phyloP scores from a whole-genome alignment of 1,140 invertebrate genomes.

The Antheraea mylitta region DNA sequence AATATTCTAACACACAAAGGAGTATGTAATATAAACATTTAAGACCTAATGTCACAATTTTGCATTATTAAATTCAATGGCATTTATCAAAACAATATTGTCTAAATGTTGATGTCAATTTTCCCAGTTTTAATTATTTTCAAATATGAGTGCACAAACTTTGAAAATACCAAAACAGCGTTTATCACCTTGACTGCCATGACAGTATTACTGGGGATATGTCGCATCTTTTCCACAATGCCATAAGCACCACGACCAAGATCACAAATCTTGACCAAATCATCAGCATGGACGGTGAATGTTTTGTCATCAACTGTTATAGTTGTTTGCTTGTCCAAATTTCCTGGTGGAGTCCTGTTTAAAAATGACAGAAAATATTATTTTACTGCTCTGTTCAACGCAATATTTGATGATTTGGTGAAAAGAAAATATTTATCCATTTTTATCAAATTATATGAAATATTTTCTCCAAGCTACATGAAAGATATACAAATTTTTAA shows the following conservation, averaged over 20 bases:
- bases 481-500: too few relatives aligned
- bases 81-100: background rate
- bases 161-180: background rate
- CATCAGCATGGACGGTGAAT: conserved; percentile 95
- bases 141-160: too few relatives aligned
- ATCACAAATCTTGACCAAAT: conserved; percentile 91
- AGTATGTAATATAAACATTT: too few relatives aligned
- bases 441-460: too few relatives aligned
- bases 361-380: background rate
- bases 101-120: too few relatives aligned
- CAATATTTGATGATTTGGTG: background rate
- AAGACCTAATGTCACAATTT: too few relatives aligned
- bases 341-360: conserved; percentile 86
- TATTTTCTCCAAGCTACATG: too few relatives aligned
- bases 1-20: too few relatives aligned
- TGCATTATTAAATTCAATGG: too few relatives aligned
- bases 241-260: conserved; percentile 97
- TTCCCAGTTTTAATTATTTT: too few relatives aligned
- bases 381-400: background rate
- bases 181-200: conserved; percentile 95
- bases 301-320: conserved; percentile 92
- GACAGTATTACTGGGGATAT: conserved; percentile 91
- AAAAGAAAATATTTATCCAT: too few relatives aligned
- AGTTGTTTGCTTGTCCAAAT: conserved; percentile 91
- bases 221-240: conserved; percentile 97